Evolutionary conservation across 1,140 invertebrate species (phyloP), one percentile per base, ranked within the genome.

Genomic region (Rhizoglyphus robini): DNA sequence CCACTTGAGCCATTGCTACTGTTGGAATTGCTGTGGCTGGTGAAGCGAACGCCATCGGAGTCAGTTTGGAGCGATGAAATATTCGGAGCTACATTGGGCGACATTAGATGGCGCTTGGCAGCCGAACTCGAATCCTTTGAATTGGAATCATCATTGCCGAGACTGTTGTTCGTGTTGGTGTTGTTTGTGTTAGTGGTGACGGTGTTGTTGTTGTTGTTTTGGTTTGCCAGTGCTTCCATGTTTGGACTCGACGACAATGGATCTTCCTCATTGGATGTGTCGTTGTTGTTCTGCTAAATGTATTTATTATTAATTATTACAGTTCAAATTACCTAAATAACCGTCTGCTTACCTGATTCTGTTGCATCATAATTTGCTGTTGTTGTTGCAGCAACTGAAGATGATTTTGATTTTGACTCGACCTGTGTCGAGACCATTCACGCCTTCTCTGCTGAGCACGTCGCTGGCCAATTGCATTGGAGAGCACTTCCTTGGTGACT

Each of bases 391-490:
- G 51, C 51, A 54, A 20, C 3, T 60, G 3, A 2, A 60, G 8
- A 30, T 13, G 27, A 60, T 29, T 60, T 11, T 60, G 58, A 60
- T 46, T 60, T 4, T 51, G 23, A 11, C 29, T 13, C 23, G 48
- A 60, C 13, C 58, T 29, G 36, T 60, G 58, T 34, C 27, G 15
- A 60, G 58, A 60, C 58, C 58, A 60, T 46, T 60, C 58, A 2
- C 58, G 58, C 13, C 58, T 29, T 29, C 58, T 29, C 15, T 60
- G 58, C 3, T 60, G 29, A 2, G 15, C 15, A 20, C 27, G 58
- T 27, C 27, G 58, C 29, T 60, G 58, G 15, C 27, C 15, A 2
- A 29, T 60, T 34, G 15, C 15, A 46, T 60, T 60, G 58, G 27
- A 60, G 30, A 29, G 51, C 13, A 11, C 27, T 18, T 29, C 30